These are phyloP conservation scores for Bungarus multicinctus DNA, from an alignment of 2,113 vertebrate genomes.

Conservation along the genomic window DNA sequence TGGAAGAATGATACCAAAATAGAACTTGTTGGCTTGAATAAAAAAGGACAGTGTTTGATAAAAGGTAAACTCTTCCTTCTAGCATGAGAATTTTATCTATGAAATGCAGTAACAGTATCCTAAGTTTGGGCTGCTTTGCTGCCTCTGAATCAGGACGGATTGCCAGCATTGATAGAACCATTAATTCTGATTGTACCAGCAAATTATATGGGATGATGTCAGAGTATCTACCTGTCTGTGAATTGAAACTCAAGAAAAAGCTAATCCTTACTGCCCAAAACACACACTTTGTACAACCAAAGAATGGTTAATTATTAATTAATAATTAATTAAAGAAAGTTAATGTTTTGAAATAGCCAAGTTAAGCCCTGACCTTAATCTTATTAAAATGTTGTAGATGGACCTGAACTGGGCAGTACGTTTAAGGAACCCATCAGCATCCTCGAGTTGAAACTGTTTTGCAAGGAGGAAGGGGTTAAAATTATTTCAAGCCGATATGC, in stretches of 20 bases:
- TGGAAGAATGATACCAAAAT: neutral
- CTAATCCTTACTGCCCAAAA: neutral
- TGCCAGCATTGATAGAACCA: neutral
- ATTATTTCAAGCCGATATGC: neutral
- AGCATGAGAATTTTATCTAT: neutral
- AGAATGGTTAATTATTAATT: neutral
- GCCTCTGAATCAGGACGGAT: neutral
- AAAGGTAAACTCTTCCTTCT: neutral
- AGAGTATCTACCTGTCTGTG: neutral
- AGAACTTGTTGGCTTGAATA: neutral
- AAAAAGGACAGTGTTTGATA: neutral
- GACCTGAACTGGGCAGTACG: neutral
- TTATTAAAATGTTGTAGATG: neutral
- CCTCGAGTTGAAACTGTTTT: neutral
- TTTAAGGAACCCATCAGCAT: neutral
- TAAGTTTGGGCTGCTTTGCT: neutral
- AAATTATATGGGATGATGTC: neutral
- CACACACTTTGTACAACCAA: neutral
- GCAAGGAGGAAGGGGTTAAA: neutral
- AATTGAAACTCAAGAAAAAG: neutral
- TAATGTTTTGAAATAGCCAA: neutral
- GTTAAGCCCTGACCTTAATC: neutral
- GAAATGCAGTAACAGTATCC: neutral
- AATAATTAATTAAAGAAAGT: no score
- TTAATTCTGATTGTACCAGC: neutral